Evolutionary conservation across 2,888 invertebrate species (phyloP).

Genomic region (Apomyelois bistriatella): DNA sequence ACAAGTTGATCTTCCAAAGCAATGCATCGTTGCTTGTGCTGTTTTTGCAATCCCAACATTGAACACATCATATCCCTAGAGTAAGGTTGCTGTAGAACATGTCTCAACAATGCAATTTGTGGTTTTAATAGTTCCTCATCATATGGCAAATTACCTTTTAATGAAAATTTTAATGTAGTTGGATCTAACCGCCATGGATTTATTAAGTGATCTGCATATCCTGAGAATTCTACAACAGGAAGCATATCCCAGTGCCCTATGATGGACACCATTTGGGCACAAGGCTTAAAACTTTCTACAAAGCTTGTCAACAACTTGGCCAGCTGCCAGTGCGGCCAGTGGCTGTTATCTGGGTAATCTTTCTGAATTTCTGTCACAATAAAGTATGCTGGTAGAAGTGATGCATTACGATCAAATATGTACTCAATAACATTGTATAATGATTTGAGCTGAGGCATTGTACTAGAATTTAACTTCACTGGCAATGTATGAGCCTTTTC

Average conservation of each 20-base stretch:
- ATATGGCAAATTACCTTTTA: slow-evolving; percentile 90
- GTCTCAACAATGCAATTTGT: slow-evolving; percentile 91
- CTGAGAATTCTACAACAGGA: slow-evolving; percentile 96
- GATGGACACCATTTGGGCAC: slow-evolving; percentile 97
- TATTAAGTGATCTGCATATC: slow-evolving; percentile 92
- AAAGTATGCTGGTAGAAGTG: slow-evolving; percentile 95
- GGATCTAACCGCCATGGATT: slow-evolving; percentile 97
- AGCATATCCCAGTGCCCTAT: slow-evolving; percentile 94
- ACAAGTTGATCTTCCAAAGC: slow-evolving; percentile 96
- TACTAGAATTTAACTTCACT: slow-evolving; percentile 86
- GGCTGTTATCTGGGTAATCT: slow-evolving; percentile 87
- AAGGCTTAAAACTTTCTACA: slow-evolving; percentile 94
- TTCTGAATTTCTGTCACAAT: slow-evolving; percentile 97
- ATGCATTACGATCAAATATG: slow-evolving; percentile 95
- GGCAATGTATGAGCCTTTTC: slow-evolving; percentile 94
- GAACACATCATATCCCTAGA: slow-evolving; percentile 97
- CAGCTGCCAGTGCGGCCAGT: slow-evolving; percentile 96
- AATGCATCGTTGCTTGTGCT: slow-evolving; percentile 92
- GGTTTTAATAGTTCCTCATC: slow-evolving; percentile 92
- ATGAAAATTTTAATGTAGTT: slow-evolving; percentile 83
- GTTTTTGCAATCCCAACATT: slow-evolving; percentile 96
- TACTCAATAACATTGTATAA: slow-evolving; percentile 90
- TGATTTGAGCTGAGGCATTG: slow-evolving; percentile 89
- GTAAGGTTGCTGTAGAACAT: slow-evolving; percentile 96
- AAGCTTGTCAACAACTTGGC: slow-evolving; percentile 92